phyloP scores from a whole-genome alignment of 1,140 invertebrate species.

The Penaeus vannamei region DNA sequence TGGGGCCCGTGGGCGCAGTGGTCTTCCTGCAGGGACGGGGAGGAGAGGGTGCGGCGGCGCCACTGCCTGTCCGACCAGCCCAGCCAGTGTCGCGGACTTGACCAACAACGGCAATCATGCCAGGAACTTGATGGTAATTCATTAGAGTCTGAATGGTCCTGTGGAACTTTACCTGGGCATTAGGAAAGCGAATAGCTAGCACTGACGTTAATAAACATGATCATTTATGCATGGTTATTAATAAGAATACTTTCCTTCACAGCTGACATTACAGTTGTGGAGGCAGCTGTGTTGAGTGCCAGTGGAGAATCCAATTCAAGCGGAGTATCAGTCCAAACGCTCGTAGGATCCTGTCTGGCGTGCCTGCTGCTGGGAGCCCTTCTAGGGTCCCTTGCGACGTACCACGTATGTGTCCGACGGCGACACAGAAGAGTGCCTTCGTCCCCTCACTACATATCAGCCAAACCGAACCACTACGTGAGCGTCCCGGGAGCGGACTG shows the following conservation, averaged over 20 bases:
- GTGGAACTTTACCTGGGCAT: background rate
- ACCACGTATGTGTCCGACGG: constrained; percentile 73
- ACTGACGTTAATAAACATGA: too few relatives aligned
- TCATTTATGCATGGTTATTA: too few relatives aligned
- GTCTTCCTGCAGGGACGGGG: constrained; percentile 78
- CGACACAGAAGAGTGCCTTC: constrained; percentile 75
- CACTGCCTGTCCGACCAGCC: constrained; percentile 51
- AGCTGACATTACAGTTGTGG: constrained; percentile 28
- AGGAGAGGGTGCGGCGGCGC: constrained; percentile 51
- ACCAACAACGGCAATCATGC: constrained; percentile 61
- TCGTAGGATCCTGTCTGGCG: constrained; percentile 75
- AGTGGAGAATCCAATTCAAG: constrained; percentile 38
- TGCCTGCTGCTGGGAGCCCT: constrained; percentile 74
- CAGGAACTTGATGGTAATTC: constrained; percentile 45
- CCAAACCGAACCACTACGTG: constrained; percentile 67
- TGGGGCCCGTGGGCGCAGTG: constrained; percentile 81
- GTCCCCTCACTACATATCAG: constrained; percentile 79
- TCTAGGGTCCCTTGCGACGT: constrained; percentile 71
- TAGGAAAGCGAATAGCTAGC: too few relatives aligned
- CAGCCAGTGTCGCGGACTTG: constrained; percentile 57
- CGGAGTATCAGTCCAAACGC: constrained; percentile 73
- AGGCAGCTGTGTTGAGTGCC: constrained; percentile 18
- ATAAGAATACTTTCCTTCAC: background rate
- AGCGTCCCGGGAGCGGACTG: constrained; percentile 71
- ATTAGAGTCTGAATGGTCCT: constrained; percentile 40